These are phyloP conservation scores for Leptinotarsa lineolata DNA, from an alignment of 1,140 invertebrate species.

Conservation along the genomic window DNA sequence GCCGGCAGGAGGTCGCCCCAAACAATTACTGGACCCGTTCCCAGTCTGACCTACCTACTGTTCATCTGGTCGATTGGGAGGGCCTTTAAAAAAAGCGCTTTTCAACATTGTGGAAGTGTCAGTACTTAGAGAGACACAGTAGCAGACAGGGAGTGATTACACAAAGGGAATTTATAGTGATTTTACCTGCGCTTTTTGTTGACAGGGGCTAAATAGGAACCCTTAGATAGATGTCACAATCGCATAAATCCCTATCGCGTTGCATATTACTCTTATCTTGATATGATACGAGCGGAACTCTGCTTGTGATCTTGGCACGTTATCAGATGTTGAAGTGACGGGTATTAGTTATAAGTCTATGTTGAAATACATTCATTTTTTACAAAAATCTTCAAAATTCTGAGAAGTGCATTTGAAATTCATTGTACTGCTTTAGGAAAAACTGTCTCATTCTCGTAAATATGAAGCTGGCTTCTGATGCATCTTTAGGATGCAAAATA, in stretches of 20 bases:
- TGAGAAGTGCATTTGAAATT: too few relatives aligned
- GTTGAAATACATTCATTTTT: too few relatives aligned
- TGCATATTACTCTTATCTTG: conserved; percentile 12
- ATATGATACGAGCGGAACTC: neutral
- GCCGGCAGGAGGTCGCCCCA: neutral
- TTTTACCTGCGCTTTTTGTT: conserved; percentile 46
- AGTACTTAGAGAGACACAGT: conserved; percentile 49
- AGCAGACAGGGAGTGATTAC: conserved; percentile 46
- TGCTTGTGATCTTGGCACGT: too few relatives aligned
- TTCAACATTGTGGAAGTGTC: conserved; percentile 50
- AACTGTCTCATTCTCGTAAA: too few relatives aligned
- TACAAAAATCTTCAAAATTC: too few relatives aligned
- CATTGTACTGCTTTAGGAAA: too few relatives aligned
- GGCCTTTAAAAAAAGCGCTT: conserved; percentile 46
- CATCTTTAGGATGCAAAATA: too few relatives aligned
- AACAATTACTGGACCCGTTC: neutral
- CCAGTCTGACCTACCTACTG: neutral
- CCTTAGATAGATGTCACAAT: conserved; percentile 43
- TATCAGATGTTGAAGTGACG: too few relatives aligned
- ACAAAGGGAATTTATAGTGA: conserved; percentile 44
- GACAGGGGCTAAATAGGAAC: conserved; percentile 40
- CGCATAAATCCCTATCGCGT: conserved; percentile 37
- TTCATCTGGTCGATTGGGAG: conserved; percentile 35
- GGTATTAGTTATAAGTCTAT: too few relatives aligned
- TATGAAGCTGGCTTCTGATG: too few relatives aligned